Conservation (phyloP, 2,797 vertebrate species). For the Enoplosus armatus region DNA sequence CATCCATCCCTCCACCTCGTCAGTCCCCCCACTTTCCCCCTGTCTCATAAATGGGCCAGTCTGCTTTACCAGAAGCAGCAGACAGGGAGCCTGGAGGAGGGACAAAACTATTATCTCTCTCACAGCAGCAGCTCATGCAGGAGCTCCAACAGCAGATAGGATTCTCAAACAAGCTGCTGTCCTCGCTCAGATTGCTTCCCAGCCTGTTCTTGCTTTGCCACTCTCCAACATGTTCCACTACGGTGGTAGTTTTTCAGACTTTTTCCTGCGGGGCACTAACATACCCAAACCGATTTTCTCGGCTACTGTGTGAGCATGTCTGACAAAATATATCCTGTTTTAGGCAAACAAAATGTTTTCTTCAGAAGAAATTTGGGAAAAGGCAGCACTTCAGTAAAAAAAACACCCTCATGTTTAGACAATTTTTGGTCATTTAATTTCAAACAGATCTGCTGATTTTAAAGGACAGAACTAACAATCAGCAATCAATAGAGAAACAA, state of each 20-base stretch:
- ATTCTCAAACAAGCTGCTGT: constrained; percentile 67
- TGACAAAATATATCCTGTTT: constrained; percentile 26
- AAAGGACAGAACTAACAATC: not conserved
- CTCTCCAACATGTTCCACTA: constrained; percentile 20
- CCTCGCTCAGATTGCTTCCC: constrained; percentile 52
- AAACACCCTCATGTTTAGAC: not conserved
- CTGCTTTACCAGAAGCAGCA: constrained; percentile 61
- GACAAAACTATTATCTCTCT: constrained; percentile 81
- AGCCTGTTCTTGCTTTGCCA: constrained; percentile 26
- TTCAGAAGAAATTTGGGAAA: not conserved
- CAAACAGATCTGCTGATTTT: not conserved
- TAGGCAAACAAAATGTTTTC: constrained; percentile 8
- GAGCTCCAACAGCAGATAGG: constrained; percentile 72
- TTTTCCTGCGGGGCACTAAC: constrained; percentile 23
- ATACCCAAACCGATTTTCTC: constrained; percentile 45
- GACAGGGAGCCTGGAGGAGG: constrained; percentile 73
- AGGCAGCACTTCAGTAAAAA: not conserved
- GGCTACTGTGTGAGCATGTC: constrained; percentile 24
- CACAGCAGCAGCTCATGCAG: constrained; percentile 73
- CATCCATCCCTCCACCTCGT: constrained; percentile 39
- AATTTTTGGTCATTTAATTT: not conserved
- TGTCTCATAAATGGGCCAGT: constrained; percentile 71
- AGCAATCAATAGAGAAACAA: not conserved
- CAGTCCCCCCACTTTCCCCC: constrained; percentile 52
- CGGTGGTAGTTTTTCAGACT: constrained; percentile 23